These are phyloP conservation scores for Gallinago media DNA, from an alignment of 2,113 vertebrate species.

Conservation along the genomic window DNA sequence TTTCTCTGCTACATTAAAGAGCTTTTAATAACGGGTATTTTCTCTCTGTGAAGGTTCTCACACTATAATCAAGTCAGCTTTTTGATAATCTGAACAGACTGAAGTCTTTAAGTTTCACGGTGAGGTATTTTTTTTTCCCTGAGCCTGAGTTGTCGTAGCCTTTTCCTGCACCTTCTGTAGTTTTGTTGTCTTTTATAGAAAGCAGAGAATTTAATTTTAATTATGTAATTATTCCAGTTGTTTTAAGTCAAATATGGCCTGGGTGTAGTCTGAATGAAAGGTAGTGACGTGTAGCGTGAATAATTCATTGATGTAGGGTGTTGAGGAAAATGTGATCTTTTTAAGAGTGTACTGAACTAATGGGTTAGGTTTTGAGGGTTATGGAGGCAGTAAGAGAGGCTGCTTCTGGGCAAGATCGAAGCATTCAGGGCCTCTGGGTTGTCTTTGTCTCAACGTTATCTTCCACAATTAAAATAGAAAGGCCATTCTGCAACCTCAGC, in stretches of 20 bases:
- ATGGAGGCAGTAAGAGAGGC: neutral
- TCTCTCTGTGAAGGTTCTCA: constrained; percentile 23
- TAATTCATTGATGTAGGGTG: neutral
- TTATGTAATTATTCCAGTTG: neutral
- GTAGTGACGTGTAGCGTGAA: fast-evolving
- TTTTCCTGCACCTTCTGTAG: neutral
- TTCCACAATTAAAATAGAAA: neutral
- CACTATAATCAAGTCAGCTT: constrained; percentile 39
- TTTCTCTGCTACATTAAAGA: constrained; percentile 21
- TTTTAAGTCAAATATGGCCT: neutral
- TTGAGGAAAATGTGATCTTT: neutral
- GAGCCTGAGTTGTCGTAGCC: neutral
- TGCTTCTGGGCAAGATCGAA: neutral
- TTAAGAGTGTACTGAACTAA: neutral
- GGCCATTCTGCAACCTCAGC: neutral
- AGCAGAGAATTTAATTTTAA: neutral
- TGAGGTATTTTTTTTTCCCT: neutral
- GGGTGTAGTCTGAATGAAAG: neutral
- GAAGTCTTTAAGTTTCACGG: constrained; percentile 33
- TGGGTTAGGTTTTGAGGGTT: neutral
- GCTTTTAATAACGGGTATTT: constrained; percentile 49
- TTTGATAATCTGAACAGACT: constrained; percentile 39
- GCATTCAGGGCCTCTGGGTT: neutral
- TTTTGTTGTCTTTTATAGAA: neutral
- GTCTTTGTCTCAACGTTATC: fast-evolving